These are phyloP conservation scores for Chlorodrepanis virens DNA, from an alignment of 2,113 vertebrate genomes.

Conservation along the genomic window DNA sequence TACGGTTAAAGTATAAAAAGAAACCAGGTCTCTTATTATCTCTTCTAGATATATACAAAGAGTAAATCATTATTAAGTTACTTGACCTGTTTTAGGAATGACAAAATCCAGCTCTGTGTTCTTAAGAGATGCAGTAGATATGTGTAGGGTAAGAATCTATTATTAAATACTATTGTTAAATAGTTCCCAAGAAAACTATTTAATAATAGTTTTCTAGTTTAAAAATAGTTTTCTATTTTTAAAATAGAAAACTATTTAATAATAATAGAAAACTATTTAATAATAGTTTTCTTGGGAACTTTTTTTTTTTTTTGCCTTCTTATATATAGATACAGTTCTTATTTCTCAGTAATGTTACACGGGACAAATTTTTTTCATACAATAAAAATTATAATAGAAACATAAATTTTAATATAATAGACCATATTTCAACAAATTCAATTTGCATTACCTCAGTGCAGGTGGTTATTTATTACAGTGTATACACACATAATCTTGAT, in stretches of 20 bases:
- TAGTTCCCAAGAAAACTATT: conserved; percentile 2
- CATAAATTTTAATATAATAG: conserved; percentile 84
- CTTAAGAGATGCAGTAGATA: neutral
- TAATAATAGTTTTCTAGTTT: too few relatives aligned
- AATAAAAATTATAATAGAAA: conserved; percentile 74
- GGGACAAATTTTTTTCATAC: conserved; percentile 47
- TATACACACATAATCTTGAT: conserved; percentile 77
- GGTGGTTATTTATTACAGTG: conserved; percentile 84
- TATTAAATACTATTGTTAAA: conserved; percentile 39
- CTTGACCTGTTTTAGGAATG: neutral
- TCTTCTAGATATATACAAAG: neutral
- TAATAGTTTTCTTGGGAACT: too few relatives aligned
- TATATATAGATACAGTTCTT: conserved; percentile 5
- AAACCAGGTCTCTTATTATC: fast-evolving
- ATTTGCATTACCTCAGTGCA: conserved; percentile 73
- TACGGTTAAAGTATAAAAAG: neutral
- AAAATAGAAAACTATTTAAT: neutral
- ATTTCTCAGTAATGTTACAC: conserved; percentile 55
- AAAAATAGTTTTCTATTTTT: too few relatives aligned
- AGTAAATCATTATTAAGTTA: neutral
- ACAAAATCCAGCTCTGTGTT: neutral
- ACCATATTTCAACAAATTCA: conserved; percentile 86
- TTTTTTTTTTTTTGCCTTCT: neutral
- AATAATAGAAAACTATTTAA: neutral
- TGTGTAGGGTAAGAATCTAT: neutral